These are phyloP conservation scores for Rhadina sibilatrix DNA, from an alignment of 2,113 vertebrate genomes.

Conservation along the genomic window DNA sequence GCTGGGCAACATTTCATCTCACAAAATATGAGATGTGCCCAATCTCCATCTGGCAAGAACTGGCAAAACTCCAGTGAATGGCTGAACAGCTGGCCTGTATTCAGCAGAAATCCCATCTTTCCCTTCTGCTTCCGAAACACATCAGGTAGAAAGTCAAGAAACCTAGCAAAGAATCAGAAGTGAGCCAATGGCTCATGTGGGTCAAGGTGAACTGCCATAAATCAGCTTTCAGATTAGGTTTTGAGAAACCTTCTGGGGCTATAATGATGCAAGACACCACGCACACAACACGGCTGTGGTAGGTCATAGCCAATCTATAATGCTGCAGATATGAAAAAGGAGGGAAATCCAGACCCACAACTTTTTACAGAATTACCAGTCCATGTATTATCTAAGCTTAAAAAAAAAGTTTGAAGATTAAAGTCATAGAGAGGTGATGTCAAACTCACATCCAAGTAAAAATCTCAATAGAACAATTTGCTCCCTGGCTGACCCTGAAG, in stretches of 20 bases:
- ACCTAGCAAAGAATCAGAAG: not conserved
- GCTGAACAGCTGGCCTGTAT: not conserved
- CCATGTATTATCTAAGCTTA: not conserved
- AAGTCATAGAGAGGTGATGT: not conserved
- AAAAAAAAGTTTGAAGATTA: not conserved
- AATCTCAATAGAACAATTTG: not conserved
- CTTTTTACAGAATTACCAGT: not conserved
- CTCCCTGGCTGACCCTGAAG: rapidly evolving
- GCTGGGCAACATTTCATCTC: not conserved
- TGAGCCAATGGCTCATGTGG: not conserved
- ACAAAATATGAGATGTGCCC: not conserved
- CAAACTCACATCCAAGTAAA: not conserved
- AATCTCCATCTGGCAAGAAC: not conserved
- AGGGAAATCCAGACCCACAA: not conserved
- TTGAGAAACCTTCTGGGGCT: not conserved
- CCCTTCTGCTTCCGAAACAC: not conserved
- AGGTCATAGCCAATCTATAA: not conserved
- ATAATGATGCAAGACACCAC: rapidly evolving
- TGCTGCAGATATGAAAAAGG: not conserved
- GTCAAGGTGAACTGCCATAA: not conserved
- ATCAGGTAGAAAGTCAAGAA: not conserved
- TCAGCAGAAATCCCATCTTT: not conserved
- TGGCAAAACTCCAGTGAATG: not conserved
- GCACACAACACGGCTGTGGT: rapidly evolving
- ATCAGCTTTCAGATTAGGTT: not conserved